Conservation (phyloP, 2,113 vertebrate genomes). For the Todiramphus saurophagus region DNA sequence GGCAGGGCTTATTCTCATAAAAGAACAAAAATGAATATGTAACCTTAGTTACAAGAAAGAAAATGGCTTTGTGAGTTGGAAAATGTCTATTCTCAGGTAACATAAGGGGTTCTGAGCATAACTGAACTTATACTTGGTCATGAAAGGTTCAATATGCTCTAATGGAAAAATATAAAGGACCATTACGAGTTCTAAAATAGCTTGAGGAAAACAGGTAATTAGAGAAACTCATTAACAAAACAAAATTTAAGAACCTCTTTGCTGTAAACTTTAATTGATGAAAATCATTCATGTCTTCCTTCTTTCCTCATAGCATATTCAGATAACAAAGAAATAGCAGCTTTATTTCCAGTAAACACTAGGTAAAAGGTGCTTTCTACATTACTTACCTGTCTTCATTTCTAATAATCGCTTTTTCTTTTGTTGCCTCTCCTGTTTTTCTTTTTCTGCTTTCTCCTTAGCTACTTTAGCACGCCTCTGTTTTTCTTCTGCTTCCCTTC, state of each 20-base stretch:
- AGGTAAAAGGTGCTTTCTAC: neutral
- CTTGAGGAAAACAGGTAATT: neutral
- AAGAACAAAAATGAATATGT: neutral
- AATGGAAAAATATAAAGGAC: neutral
- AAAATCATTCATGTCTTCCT: neutral
- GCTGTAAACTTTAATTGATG: neutral
- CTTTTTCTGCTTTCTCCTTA: constrained; percentile 92
- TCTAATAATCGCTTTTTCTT: constrained; percentile 92
- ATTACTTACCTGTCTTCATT: constrained; percentile 87
- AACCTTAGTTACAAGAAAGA: neutral
- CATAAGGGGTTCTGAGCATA: neutral
- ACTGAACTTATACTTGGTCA: neutral
- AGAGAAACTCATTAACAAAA: neutral
- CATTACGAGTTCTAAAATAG: neutral
- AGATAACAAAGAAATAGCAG: neutral
- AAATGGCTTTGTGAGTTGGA: neutral
- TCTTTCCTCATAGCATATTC: neutral
- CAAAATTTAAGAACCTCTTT: neutral
- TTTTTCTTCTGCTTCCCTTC: constrained; percentile 90
- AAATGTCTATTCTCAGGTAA: neutral
- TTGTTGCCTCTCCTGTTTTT: constrained; percentile 89
- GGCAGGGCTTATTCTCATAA: neutral
- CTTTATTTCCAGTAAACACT: neutral
- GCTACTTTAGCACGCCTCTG: constrained; percentile 86
- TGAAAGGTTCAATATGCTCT: neutral